These are phyloP conservation scores for Corvus hawaiiensis DNA, from an alignment of 2,113 vertebrate species.

Conservation along the genomic window DNA sequence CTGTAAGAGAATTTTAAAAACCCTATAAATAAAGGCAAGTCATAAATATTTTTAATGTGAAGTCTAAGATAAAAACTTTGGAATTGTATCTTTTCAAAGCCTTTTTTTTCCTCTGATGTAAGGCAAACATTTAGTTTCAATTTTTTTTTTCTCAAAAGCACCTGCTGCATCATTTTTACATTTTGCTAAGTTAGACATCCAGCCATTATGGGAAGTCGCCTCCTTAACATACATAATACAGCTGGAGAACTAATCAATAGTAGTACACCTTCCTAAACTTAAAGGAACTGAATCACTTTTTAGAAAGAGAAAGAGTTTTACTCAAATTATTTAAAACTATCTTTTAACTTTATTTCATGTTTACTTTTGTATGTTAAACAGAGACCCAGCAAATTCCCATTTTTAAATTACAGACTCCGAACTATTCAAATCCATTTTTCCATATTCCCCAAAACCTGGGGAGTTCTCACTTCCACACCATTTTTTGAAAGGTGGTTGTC, in stretches of 20 bases:
- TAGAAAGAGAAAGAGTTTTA: neutral
- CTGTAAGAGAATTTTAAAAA: slow-evolving; percentile 72
- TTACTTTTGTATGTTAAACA: neutral
- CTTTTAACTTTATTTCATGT: neutral
- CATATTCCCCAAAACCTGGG: neutral
- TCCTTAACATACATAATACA: neutral
- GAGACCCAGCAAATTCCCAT: neutral
- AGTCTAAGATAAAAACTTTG: neutral
- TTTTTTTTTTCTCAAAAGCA: neutral
- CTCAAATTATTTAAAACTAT: neutral
- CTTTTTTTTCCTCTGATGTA: neutral
- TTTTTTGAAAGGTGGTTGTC: neutral
- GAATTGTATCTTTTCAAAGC: neutral
- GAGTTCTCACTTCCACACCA: neutral
- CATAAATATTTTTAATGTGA: slow-evolving; percentile 22
- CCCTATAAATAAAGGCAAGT: slow-evolving; percentile 36
- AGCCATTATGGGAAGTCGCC: neutral
- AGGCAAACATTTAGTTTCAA: neutral
- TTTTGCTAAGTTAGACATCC: neutral
- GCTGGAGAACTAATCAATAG: neutral
- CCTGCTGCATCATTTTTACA: neutral
- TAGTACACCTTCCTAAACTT: neutral
- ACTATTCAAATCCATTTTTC: neutral
- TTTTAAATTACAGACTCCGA: neutral
- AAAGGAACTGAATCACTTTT: neutral